A percentile compares a stretch with the other conserved stretches of the same genome.
Conservation (phyloP, 2,113 vertebrate species). For the Platycercus adscitus region DNA sequence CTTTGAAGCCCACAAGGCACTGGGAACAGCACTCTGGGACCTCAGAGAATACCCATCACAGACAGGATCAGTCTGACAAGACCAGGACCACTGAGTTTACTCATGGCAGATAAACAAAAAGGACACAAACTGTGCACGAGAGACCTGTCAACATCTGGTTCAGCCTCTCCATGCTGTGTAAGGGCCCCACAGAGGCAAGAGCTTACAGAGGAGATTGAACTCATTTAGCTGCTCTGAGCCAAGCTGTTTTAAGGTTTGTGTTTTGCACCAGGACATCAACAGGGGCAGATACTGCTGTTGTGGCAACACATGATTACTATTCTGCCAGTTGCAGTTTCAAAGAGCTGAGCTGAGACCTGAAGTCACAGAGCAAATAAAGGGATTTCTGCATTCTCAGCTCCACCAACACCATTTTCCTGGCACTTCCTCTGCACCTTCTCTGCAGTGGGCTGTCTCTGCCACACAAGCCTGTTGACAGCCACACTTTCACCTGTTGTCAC, state of each 20-base stretch:
- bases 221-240: background rate
- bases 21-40: no score
- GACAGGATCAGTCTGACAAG: background rate
- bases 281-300: background rate
- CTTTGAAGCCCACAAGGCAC: background rate
- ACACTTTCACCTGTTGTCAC: background rate
- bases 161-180: background rate
- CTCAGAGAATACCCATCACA: background rate
- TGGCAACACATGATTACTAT: background rate
- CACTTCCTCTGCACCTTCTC: background rate
- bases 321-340: background rate
- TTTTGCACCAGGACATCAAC: background rate
- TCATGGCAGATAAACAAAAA: background rate
- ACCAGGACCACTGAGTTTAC: background rate
- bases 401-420: background rate
- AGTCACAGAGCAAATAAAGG: conserved; percentile 18
- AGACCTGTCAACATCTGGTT: background rate
- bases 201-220: background rate
- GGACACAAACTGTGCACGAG: background rate
- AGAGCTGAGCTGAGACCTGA: conserved; percentile 5
- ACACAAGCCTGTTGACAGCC: background rate
- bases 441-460: background rate
- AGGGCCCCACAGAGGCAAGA: background rate
- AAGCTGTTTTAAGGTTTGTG: background rate
- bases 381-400: background rate